Percentiles rank a stretch among this genome's conserved stretches.
These are phyloP conservation scores for Pristiophorus japonicus DNA, from an alignment of 2,113 vertebrate species.

Conservation along the genomic window DNA sequence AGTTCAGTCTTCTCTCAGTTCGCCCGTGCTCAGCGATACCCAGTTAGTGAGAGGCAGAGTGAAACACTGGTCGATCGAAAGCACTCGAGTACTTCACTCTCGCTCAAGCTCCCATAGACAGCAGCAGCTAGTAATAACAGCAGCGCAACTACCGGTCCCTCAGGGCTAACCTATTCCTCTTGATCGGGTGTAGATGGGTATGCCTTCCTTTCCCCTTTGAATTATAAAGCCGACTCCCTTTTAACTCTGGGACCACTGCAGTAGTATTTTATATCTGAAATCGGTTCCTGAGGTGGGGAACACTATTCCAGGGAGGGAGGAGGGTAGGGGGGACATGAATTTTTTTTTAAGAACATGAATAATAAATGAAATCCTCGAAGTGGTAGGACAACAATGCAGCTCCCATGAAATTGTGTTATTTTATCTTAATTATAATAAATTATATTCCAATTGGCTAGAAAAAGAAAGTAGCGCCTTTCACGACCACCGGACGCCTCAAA, in stretches of 20 bases:
- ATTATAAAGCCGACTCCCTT: not conserved
- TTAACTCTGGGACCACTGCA: not conserved
- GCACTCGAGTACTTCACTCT: not conserved
- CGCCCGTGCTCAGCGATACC: too few species aligned
- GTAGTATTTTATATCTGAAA: not conserved
- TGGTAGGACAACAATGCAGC: not conserved
- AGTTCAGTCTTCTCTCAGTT: not conserved
- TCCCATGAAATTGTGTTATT: not conserved
- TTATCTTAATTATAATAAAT: not conserved
- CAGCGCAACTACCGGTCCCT: not conserved
- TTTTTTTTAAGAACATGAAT: not conserved
- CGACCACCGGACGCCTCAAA: too few species aligned
- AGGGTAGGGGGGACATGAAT: not conserved
- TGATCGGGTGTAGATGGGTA: not conserved
- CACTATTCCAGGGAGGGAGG: not conserved
- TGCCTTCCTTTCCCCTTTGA: not conserved
- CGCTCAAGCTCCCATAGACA: not conserved
- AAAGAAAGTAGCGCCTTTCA: too few species aligned
- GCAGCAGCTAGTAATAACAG: not conserved
- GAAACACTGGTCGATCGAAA: not conserved
- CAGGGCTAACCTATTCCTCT: not conserved
- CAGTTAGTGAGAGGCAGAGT: conserved; percentile 4
- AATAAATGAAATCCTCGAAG: not conserved
- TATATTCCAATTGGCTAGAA: not conserved
- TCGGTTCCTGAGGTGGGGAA: not conserved